Conservation (phyloP, 2,113 vertebrate genomes). For the Callipepla squamata region DNA sequence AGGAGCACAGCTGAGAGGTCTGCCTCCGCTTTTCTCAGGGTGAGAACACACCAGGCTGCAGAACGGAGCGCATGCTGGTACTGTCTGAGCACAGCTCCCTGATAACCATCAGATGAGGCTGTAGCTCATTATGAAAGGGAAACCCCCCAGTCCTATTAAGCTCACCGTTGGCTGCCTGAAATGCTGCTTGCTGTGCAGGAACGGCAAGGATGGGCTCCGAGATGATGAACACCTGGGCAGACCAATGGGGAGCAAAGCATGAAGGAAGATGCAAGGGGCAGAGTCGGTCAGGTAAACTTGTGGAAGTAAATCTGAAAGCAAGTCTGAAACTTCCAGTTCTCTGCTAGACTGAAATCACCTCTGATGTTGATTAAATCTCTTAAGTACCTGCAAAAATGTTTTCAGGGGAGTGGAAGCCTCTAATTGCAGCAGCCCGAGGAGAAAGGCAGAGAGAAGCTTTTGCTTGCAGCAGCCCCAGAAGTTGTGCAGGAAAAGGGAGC, state of each 20-base stretch:
- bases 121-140: background rate
- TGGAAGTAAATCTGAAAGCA: background rate
- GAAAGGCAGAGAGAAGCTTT: background rate
- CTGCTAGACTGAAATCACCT: conserved; percentile 23
- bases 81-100: background rate
- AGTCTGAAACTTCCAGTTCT: background rate
- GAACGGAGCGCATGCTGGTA: background rate
- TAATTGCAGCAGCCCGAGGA: conserved; percentile 11
- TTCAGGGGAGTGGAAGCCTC: conserved; percentile 2
- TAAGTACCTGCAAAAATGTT: conserved; percentile 40
- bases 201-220: background rate
- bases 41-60: background rate
- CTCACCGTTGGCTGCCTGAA: background rate
- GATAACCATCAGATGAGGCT: background rate
- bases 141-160: background rate
- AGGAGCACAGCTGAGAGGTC: background rate
- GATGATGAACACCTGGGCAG: background rate
- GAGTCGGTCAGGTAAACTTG: background rate
- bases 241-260: background rate
- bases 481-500: background rate
- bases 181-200: background rate
- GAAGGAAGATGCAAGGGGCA: background rate
- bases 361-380: conserved; percentile 40
- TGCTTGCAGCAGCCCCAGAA: background rate
- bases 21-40: background rate